Evolutionary conservation across 2,888 invertebrate genomes (phyloP).

Genomic region (Podotricha telesiphe): DNA sequence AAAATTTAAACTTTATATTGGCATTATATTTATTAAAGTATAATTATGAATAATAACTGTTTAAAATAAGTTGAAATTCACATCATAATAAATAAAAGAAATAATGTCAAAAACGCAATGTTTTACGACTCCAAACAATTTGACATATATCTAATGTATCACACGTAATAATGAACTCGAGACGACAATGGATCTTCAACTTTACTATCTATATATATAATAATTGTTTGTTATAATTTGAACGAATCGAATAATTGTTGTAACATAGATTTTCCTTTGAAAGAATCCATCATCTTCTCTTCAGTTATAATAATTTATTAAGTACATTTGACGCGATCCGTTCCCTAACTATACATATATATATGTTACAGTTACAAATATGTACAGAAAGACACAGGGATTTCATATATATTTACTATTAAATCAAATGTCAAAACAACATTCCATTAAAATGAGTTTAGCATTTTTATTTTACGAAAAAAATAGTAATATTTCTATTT

Average conservation of each 20-base stretch:
- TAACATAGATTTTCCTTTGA: background rate
- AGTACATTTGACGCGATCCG: constrained; percentile 69
- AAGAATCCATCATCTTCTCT: constrained; percentile 6
- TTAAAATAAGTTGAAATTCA: constrained; percentile 14
- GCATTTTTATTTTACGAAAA: background rate
- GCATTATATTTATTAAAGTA: background rate
- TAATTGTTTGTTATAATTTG: background rate
- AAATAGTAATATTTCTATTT: background rate
- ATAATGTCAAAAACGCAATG: constrained; percentile 4
- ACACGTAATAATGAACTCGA: constrained; percentile 48
- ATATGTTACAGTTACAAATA: constrained; percentile 56
- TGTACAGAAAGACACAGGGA: constrained; percentile 47
- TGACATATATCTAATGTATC: constrained; percentile 59
- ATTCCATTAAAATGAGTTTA: constrained; percentile 13
- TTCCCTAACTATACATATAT: constrained; percentile 50
- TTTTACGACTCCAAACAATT: constrained; percentile 41
- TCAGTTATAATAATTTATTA: constrained; percentile 52
- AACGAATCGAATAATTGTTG: background rate
- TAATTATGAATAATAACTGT: constrained; percentile 1
- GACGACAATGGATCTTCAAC: background rate
- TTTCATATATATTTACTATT: constrained; percentile 10
- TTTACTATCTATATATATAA: constrained; percentile 5
- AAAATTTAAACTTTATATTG: background rate
- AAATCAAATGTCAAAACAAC: constrained; percentile 11
- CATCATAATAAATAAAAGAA: constrained; percentile 15